Evolutionary conservation across 2,113 vertebrate genomes (phyloP), one percentile per base, ranked within the genome.

Genomic region (Mastomys natalensis): DNA sequence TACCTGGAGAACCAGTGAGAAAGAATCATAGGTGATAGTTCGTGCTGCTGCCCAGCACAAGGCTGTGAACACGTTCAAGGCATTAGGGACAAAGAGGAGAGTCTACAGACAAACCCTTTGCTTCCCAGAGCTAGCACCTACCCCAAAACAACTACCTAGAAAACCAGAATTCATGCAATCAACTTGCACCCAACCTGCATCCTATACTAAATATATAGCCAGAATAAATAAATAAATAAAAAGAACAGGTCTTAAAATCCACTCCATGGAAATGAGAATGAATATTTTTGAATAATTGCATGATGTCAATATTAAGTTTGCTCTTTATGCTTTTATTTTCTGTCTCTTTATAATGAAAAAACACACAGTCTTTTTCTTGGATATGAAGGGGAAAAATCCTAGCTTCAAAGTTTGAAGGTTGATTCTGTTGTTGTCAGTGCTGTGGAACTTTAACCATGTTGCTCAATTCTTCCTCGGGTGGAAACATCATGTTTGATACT

Each of bases 301-400:
- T 40, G 26, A 78, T 9, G 13, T 45, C 37, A 11, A 43, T 68
- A 11, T 64, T 84, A 84, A 93, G 29, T 87, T 96, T 72, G 78
- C 0, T 60, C 34, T 8, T 72, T 87, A 77, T 22, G 68, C 15
- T 74, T 81, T 87, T 10, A 53, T 55, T 60, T 93, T 74, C 37
- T 31, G 48, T 5, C 4, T 29, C 12, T 64, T 82, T 85, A 88
- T 43, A 82, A 29, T 87, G 15, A 82, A 80, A 10, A 70, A 21
- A 21, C 73, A 76, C 53, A 92, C 66, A 64, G 58, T 95, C 45
- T 78, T 94, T 77, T 85, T 74, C 21, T 81, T 95, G 21, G n/a
- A 91, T 86, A 37, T 66, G n/a, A 93, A 19, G 2, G 80, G 37
- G 89, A 82, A 68, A 86, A 73, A 66, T 37, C 5, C 34, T 73